Percentiles rank a stretch among this genome's conserved stretches.
Evolutionary conservation across 2,113 vertebrate genomes (phyloP).

Genomic region (Poicephalus meyeri): DNA sequence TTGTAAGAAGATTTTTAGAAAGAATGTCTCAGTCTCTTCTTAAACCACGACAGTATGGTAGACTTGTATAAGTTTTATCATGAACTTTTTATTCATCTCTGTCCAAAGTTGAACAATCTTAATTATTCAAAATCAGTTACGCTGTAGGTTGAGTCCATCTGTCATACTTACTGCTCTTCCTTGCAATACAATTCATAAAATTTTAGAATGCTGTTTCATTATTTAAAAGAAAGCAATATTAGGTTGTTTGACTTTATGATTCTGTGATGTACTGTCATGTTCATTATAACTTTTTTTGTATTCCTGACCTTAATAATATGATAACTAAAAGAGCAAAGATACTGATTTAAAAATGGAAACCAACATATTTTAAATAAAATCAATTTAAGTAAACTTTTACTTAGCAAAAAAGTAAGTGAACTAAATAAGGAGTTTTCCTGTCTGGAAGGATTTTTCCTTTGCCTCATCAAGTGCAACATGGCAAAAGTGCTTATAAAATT

Average conservation of each 20-base stretch:
- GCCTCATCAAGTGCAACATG: background rate
- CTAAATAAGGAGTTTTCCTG: background rate
- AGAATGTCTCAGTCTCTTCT: background rate
- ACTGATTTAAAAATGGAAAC: background rate
- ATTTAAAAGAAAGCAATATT: background rate
- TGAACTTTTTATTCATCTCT: background rate
- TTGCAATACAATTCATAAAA: background rate
- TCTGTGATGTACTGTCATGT: background rate
- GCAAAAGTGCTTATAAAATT: background rate
- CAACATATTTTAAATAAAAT: slow-evolving; percentile 16
- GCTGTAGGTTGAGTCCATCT: background rate
- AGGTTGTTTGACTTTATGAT: background rate
- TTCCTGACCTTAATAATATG: background rate
- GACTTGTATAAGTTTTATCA: background rate
- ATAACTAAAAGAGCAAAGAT: background rate
- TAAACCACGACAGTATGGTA: background rate
- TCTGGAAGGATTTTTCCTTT: background rate
- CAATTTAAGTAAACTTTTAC: background rate
- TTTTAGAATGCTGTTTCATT: background rate
- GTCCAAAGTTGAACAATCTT: background rate
- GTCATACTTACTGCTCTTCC: background rate
- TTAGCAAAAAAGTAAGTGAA: background rate
- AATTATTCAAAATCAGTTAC: background rate
- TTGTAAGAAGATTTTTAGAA: background rate
- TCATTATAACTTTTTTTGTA: background rate